Evolutionary conservation across 1,140 invertebrate genomes (phyloP).

Genomic region (Aphelinus certus): DNA sequence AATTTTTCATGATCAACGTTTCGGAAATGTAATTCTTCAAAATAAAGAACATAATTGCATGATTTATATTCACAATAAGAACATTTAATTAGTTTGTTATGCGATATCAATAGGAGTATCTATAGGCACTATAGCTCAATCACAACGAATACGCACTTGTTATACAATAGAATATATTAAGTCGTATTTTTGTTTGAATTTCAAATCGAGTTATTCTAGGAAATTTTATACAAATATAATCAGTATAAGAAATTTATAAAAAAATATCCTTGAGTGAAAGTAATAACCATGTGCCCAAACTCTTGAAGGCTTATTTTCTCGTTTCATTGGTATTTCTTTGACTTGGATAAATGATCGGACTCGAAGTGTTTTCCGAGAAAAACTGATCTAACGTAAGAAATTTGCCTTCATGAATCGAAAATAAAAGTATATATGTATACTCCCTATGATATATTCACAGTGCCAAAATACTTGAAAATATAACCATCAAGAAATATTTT

Average conservation of each 20-base stretch:
- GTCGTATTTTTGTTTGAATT: too few relatives aligned
- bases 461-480: conserved; percentile 37
- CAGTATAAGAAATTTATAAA: neutral
- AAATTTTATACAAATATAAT: too few relatives aligned
- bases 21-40: too few relatives aligned
- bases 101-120: too few relatives aligned
- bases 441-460: conserved; percentile 29
- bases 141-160: neutral
- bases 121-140: neutral
- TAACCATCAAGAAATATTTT: conserved; percentile 29
- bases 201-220: too few relatives aligned
- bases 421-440: neutral
- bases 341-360: neutral
- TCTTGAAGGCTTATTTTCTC: conserved; percentile 14
- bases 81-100: neutral
- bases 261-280: conserved; percentile 17
- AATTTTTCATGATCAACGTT: too few relatives aligned
- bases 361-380: neutral
- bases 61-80: conserved; percentile 1
- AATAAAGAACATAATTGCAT: conserved; percentile 5
- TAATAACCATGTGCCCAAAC: conserved; percentile 34
- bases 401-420: neutral
- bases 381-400: conserved; percentile 1
- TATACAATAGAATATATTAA: neutral
- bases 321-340: conserved; percentile 13